A percentile compares a stretch with the other conserved stretches of the same genome.
phyloP scores from a whole-genome alignment of 2,888 invertebrate species.

The Sipha maydis region DNA sequence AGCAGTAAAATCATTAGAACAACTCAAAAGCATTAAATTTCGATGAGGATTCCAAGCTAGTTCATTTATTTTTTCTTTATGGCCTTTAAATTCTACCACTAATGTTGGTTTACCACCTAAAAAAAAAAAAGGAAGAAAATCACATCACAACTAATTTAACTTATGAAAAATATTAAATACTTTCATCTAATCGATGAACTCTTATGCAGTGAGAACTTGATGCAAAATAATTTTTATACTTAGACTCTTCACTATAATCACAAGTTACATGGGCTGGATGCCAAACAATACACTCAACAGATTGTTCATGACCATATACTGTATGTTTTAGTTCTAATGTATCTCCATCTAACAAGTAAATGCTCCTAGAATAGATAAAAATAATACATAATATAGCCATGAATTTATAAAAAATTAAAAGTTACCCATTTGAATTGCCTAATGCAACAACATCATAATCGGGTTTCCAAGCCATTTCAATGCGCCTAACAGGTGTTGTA shows the following conservation, averaged over 20 bases:
- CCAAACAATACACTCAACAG: constrained; percentile 76
- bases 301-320: constrained; percentile 49
- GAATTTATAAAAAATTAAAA: constrained; percentile 60
- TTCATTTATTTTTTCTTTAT: constrained; percentile 71
- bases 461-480: constrained; percentile 73
- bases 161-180: neutral
- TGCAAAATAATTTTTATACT: constrained; percentile 58
- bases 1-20: constrained; percentile 77
- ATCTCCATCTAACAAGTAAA: constrained; percentile 55
- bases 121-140: constrained; percentile 30
- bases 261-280: constrained; percentile 76
- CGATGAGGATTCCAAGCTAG: constrained; percentile 78
- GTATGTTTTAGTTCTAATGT: constrained; percentile 49
- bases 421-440: constrained; percentile 75
- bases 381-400: neutral
- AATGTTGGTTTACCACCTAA: constrained; percentile 59
- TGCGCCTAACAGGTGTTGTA: constrained; percentile 41
- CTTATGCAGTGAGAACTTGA: constrained; percentile 52
- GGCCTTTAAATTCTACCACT: constrained; percentile 68
- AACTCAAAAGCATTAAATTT: constrained; percentile 75
- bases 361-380: constrained; percentile 33
- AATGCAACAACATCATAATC: constrained; percentile 73
- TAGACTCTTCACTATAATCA: constrained; percentile 58
- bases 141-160: constrained; percentile 12
- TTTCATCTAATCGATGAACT: constrained; percentile 44